phyloP scores from a whole-genome alignment of 2,888 invertebrate genomes.

The Andrena fulva region DNA sequence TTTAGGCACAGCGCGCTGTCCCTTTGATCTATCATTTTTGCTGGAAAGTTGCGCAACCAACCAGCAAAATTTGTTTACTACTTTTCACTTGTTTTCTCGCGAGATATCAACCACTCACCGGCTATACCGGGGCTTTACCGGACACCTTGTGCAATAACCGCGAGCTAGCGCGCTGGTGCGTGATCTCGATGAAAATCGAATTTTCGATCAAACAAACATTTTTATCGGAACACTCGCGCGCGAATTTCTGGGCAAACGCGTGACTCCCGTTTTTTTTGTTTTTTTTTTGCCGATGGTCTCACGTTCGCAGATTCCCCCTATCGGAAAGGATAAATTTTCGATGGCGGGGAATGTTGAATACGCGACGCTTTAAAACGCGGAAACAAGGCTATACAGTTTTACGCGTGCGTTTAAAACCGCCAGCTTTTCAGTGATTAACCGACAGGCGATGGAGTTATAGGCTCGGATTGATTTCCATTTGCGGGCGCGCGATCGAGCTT shows the following conservation, averaged over 20 bases:
- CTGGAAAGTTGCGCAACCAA: too few species aligned
- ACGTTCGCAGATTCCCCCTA: background rate
- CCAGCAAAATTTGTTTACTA: too few species aligned
- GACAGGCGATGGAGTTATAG: constrained; percentile 16
- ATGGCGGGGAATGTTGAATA: background rate
- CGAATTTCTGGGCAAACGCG: background rate
- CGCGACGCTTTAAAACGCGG: constrained; percentile 20
- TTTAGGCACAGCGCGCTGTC: background rate
- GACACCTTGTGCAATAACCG: too few species aligned
- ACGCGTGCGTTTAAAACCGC: constrained; percentile 21
- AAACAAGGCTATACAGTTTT: constrained; percentile 33
- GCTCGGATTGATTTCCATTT: constrained; percentile 41
- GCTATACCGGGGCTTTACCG: too few species aligned
- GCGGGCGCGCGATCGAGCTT: background rate
- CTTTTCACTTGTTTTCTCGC: too few species aligned
- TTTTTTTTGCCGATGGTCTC: background rate
- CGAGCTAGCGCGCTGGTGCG: background rate
- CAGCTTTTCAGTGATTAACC: constrained; percentile 25
- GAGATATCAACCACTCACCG: too few species aligned
- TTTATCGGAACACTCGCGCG: background rate
- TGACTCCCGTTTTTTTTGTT: background rate
- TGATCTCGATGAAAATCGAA: background rate
- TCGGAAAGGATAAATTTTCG: constrained; percentile 14
- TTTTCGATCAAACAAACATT: constrained; percentile 26
- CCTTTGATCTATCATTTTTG: too few species aligned